phyloP scores from a whole-genome alignment of 2,113 vertebrate species.

The Seriola aureovittata region DNA sequence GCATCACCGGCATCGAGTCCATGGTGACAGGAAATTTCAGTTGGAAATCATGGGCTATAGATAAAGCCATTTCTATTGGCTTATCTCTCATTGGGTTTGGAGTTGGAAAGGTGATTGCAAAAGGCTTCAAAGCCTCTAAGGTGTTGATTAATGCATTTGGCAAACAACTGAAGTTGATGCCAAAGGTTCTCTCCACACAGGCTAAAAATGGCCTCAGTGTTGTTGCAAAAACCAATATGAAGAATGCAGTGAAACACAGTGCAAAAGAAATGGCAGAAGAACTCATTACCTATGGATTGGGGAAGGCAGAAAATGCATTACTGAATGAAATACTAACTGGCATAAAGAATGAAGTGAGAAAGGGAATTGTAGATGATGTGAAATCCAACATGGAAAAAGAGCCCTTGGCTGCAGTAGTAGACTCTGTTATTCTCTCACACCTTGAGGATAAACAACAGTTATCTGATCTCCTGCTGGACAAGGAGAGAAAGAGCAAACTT shows the following conservation, averaged over 20 bases:
- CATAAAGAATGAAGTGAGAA: background rate
- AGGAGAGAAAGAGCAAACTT: constrained; percentile 5
- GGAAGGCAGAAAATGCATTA: constrained; percentile 27
- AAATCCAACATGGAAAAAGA: constrained; percentile 3
- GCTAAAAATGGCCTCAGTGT: too few relatives aligned
- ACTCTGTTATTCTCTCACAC: constrained; percentile 25
- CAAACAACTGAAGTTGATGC: background rate
- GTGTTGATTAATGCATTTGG: background rate
- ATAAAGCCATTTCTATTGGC: constrained; percentile 21
- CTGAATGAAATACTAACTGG: constrained; percentile 4
- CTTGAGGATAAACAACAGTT: background rate
- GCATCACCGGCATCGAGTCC: constrained; percentile 8
- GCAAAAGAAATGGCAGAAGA: background rate
- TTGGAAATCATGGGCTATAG: constrained; percentile 39
- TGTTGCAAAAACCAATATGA: background rate
- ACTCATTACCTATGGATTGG: background rate
- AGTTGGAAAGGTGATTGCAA: constrained; percentile 44
- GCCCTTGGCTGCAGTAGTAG: constrained; percentile 4
- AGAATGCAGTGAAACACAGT: constrained; percentile 1
- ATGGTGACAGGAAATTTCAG: constrained; percentile 10
- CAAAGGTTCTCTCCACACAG: too few relatives aligned
- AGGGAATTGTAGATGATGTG: accelerated
- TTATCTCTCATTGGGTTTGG: background rate
- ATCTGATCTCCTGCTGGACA: constrained; percentile 2
- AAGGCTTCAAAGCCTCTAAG: constrained; percentile 28